Evolutionary conservation across 2,113 vertebrate genomes (phyloP), one percentile per base, ranked within the genome.

Genomic region (Pterocles burchelli): DNA sequence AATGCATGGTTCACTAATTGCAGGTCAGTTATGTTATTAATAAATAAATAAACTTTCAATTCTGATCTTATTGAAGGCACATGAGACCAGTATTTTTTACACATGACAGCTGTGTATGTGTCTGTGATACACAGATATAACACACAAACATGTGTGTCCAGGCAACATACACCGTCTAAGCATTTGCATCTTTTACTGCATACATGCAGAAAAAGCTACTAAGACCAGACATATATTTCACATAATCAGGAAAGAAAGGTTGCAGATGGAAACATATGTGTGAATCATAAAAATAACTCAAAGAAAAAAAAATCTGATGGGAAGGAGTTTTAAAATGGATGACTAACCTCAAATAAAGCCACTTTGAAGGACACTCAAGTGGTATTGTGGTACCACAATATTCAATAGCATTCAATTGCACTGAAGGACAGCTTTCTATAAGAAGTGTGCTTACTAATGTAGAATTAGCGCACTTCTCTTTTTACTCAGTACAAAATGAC

Each of bases 371-470:
- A 86, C 7, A 11, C 10, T 94, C 33, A 62, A 81, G 80, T 59
- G 38, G 43, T 81, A 45, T 74, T 90, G 76, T 78, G 61, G 12
- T 81, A 72, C 13, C 33, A 66, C 52, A 84, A 33, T 59, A 77
- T 67, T 88, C 68, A 41, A 18, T 48, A 55, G 20, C 73, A 66
- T 89, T 90, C 83, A 85, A 2, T 46, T 9, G 11, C 14, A 66
- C 46, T 95, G 95, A 98, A 97, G 95, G 95, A 93, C 89, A 95
- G 49, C 51, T 94, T 96, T 96, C 95, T 90, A 85, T 88, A 88
- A 81, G 82, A 92, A 92, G 89, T 22, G 4, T 93, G 59, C 81
- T 95, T 96, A 45, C 25, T 89, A 67, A 94, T 59, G 84, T 65
- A 79, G 91, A 97, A 95, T 95, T 90, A 95, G 73, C 78, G 52